These are phyloP conservation scores for Blennius ocellaris DNA, from an alignment of 2,113 vertebrate species.

Conservation along the genomic window DNA sequence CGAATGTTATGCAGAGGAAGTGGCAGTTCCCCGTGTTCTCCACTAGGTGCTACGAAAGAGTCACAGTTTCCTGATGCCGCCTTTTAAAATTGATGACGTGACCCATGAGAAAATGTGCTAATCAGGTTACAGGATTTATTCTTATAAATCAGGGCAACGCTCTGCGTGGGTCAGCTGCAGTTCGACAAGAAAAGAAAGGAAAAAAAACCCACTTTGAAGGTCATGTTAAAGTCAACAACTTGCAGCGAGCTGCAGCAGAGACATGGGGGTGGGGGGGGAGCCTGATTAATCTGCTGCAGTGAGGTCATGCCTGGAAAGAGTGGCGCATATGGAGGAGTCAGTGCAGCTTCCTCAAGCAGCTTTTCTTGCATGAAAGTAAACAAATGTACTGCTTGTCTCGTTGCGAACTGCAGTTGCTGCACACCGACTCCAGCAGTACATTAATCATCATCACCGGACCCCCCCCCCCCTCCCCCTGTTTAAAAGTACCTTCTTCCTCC, in stretches of 20 bases:
- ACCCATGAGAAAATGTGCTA: neutral
- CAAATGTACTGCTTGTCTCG: neutral
- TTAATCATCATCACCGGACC: constrained; percentile 37
- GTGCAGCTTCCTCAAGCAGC: too few species aligned
- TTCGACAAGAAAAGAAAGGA: too few species aligned
- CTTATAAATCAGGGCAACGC: neutral
- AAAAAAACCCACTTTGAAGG: too few species aligned
- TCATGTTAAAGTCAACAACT: too few species aligned
- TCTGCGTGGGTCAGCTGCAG: too few species aligned
- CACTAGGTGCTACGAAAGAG: constrained; percentile 11
- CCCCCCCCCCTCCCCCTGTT: neutral
- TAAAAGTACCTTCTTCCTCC: neutral
- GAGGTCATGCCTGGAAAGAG: neutral
- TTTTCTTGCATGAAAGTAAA: neutral
- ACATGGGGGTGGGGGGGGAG: too few species aligned
- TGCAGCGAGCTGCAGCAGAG: too few species aligned
- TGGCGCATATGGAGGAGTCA: neutral
- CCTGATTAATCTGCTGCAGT: neutral
- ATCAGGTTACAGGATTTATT: too few species aligned
- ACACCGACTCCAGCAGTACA: constrained; percentile 33
- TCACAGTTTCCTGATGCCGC: neutral
- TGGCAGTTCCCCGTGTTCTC: constrained; percentile 2
- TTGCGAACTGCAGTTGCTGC: constrained; percentile 49
- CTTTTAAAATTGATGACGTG: constrained; percentile 11
- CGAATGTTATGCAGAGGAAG: neutral